Conservation (phyloP, 2,888 invertebrate species). For the Erebia aethiops region DNA sequence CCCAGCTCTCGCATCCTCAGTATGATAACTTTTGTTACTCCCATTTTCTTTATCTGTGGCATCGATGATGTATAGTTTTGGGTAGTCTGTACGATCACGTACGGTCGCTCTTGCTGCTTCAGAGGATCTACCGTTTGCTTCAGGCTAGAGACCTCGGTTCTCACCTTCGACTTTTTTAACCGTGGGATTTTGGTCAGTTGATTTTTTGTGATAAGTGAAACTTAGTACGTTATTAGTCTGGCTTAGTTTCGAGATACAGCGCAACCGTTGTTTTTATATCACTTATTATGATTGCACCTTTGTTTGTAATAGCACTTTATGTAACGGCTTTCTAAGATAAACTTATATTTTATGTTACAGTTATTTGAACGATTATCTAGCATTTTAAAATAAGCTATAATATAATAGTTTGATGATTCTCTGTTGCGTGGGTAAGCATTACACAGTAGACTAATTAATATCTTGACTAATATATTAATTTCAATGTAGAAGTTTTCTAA, state of each 20-base stretch:
- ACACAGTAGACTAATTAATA: too few species aligned
- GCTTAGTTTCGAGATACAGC: slow-evolving; percentile 12
- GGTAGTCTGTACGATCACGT: slow-evolving; percentile 54
- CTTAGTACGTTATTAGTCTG: slow-evolving; percentile 33
- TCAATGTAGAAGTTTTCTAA: too few species aligned
- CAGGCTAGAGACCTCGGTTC: slow-evolving; percentile 70
- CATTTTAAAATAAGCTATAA: too few species aligned
- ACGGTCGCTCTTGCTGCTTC: slow-evolving; percentile 71
- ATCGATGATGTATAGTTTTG: slow-evolving; percentile 45
- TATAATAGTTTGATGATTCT: too few species aligned
- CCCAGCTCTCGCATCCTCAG: slow-evolving; percentile 46
- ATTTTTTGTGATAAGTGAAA: slow-evolving; percentile 65
- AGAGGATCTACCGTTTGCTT: slow-evolving; percentile 80
- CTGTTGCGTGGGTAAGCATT: too few species aligned
- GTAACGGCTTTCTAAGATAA: background rate
- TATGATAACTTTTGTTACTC: slow-evolving; percentile 43
- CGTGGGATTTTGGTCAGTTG: slow-evolving; percentile 73
- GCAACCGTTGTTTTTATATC: slow-evolving; percentile 5
- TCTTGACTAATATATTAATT: too few species aligned
- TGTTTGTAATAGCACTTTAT: background rate
- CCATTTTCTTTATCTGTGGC: slow-evolving; percentile 57
- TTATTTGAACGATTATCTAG: too few species aligned
- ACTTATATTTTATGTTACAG: background rate
- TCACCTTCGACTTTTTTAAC: slow-evolving; percentile 73
- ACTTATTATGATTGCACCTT: background rate